phyloP scores from a whole-genome alignment of 2,888 invertebrate species.

The Parthenolecanium corni region DNA sequence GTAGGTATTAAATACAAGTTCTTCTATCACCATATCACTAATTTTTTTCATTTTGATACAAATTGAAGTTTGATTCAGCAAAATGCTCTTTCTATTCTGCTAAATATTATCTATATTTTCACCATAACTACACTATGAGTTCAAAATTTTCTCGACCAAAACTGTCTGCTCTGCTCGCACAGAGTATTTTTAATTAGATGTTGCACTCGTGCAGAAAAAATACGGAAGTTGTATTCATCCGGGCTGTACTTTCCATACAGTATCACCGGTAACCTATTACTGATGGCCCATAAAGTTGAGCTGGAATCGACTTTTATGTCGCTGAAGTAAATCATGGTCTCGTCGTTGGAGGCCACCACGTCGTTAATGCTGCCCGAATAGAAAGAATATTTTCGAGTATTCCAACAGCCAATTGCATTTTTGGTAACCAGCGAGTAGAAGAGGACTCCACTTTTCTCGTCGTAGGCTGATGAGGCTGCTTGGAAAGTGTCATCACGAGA shows the following conservation, averaged over 20 bases:
- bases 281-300: conserved; percentile 54
- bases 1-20: too few relatives aligned
- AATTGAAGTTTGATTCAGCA: too few relatives aligned
- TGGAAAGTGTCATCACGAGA: conserved; percentile 56
- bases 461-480: conserved; percentile 50
- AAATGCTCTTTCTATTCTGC: too few relatives aligned
- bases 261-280: conserved; percentile 63
- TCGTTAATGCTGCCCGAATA: conserved; percentile 54
- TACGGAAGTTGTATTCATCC: conserved; percentile 57
- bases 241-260: conserved; percentile 51
- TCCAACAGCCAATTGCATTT: conserved; percentile 76
- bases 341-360: conserved; percentile 61
- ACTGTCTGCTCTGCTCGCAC: conserved; percentile 42
- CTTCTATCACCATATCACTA: too few relatives aligned
- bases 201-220: conserved; percentile 52
- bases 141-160: conserved; percentile 21
- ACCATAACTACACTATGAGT: too few relatives aligned
- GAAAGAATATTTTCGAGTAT: conserved; percentile 46
- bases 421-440: conserved; percentile 67
- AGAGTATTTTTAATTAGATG: conserved; percentile 53
- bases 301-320: conserved; percentile 54
- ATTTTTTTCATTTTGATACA: too few relatives aligned
- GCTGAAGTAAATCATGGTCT: conserved; percentile 62
- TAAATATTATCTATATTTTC: too few relatives aligned
- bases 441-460: conserved; percentile 50